phyloP scores from a whole-genome alignment of 2,888 invertebrate genomes.

The Nemotelus pantherinus region DNA sequence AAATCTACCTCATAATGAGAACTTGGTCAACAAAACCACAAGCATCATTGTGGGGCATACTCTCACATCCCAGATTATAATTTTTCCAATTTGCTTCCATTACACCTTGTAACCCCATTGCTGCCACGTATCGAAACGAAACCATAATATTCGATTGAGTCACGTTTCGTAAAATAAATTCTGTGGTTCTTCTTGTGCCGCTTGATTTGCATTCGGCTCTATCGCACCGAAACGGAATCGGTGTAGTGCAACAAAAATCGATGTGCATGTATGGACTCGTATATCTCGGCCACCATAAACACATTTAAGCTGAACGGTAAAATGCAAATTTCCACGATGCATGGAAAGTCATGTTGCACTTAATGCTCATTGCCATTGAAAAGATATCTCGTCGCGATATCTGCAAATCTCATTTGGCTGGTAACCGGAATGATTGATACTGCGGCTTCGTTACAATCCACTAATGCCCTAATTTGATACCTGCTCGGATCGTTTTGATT shows the following conservation, averaged over 20 bases:
- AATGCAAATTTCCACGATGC: constrained; percentile 1
- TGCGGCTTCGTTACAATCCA: not conserved
- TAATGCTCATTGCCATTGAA: not conserved
- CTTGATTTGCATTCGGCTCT: not conserved
- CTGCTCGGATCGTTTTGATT: no score
- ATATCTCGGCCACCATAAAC: not conserved
- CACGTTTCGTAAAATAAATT: constrained; percentile 38
- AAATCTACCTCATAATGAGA: no score
- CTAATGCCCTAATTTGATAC: constrained; percentile 20
- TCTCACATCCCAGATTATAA: not conserved
- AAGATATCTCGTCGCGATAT: not conserved
- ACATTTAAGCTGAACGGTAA: not conserved
- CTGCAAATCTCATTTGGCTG: not conserved
- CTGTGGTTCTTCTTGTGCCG: constrained; percentile 15
- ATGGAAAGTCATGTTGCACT: not conserved
- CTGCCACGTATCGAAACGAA: not conserved
- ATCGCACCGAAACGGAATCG: not conserved
- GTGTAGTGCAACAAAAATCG: no score
- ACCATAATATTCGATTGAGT: constrained; percentile 32
- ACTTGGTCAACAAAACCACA: no score
- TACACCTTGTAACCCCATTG: constrained; percentile 26
- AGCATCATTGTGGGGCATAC: no score
- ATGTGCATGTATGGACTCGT: not conserved
- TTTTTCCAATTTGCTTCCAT: constrained; percentile 31
- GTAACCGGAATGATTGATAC: constrained; percentile 20